These are phyloP conservation scores for Colletes latitarsis DNA, from an alignment of 1,140 invertebrate genomes.

Conservation along the genomic window DNA sequence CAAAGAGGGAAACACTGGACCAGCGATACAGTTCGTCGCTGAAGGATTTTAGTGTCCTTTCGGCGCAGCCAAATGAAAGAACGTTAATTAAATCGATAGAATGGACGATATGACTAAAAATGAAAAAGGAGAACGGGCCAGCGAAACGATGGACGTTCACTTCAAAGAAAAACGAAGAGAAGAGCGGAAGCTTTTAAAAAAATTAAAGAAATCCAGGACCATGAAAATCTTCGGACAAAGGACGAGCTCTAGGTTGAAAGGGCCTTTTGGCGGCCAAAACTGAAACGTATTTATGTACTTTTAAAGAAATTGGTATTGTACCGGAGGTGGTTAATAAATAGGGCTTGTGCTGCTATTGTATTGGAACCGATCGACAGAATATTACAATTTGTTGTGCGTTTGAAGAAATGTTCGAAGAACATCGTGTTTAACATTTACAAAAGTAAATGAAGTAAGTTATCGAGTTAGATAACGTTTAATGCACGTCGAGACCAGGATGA, in stretches of 20 bases:
- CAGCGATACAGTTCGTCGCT: neutral
- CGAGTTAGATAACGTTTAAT: no score
- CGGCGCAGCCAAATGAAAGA: neutral
- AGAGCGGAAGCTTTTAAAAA: constrained; percentile 7
- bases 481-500: no score
- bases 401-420: no score
- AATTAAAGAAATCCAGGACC: neutral
- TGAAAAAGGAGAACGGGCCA: neutral
- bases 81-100: constrained; percentile 4
- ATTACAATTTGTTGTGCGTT: no score
- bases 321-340: no score
- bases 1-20: neutral
- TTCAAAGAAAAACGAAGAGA: neutral
- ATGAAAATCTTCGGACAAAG: neutral
- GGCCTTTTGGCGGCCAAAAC: no score
- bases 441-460: no score
- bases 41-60: neutral
- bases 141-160: neutral
- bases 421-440: no score
- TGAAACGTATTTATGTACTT: neutral
- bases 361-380: no score
- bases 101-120: neutral
- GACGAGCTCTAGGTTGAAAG: neutral
- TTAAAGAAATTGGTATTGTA: neutral
- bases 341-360: no score